These are phyloP conservation scores for Drosophila cognata DNA, from an alignment of 2,888 invertebrate species.

Conservation along the genomic window DNA sequence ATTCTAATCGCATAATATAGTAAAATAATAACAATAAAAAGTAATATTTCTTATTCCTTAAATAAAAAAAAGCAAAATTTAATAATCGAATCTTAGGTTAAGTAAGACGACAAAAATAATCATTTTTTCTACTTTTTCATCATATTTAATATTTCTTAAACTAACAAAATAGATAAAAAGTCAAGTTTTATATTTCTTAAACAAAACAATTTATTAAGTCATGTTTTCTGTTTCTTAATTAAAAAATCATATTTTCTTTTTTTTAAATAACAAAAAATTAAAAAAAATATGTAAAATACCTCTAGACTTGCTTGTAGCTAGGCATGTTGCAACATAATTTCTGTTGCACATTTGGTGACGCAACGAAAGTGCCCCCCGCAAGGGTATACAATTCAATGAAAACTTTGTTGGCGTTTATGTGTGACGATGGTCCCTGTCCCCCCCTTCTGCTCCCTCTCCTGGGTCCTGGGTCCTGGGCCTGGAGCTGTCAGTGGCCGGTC, in stretches of 20 bases:
- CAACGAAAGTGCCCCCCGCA: not conserved
- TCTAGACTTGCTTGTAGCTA: not conserved
- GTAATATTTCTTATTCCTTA: not conserved
- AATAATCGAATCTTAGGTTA: not conserved
- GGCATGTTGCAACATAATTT: not conserved
- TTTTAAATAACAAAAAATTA: not conserved
- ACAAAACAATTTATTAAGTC: not conserved
- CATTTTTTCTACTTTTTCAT: too few relatives aligned
- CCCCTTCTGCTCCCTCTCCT: not conserved
- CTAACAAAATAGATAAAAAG: not conserved
- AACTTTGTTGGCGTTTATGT: slow-evolving; percentile 31
- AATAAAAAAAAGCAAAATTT: not conserved
- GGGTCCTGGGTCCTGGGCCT: not conserved
- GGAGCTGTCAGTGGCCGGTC: slow-evolving; percentile 10
- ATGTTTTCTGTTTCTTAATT: too few relatives aligned
- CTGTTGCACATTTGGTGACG: not conserved
- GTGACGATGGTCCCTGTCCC: not conserved
- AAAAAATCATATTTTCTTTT: not conserved
- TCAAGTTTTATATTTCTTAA: not conserved
- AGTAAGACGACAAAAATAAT: not conserved
- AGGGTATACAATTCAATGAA: slow-evolving; percentile 10
- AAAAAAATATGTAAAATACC: not conserved
- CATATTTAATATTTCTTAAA: too few relatives aligned
- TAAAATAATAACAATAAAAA: not conserved
- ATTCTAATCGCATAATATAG: not conserved